A percentile compares a stretch with the other conserved stretches of the same genome.
Conservation (phyloP, 2,797 vertebrate species). For the Streptopelia turtur region DNA sequence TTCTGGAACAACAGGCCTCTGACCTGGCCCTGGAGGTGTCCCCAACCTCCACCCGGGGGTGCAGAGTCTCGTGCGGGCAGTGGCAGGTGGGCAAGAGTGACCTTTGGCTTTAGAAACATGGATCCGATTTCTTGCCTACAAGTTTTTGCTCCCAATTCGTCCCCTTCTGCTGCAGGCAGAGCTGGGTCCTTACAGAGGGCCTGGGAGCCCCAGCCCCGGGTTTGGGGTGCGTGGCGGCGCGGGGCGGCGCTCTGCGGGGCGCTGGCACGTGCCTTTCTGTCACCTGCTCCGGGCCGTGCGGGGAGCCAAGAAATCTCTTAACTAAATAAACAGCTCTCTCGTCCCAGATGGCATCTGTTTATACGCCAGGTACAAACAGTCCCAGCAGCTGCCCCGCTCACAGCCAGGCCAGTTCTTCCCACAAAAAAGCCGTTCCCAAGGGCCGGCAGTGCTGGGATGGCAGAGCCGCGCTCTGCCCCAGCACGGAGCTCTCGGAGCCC, state of each 20-base stretch:
- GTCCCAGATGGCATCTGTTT: slow-evolving; percentile 30
- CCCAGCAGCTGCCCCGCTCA: background rate
- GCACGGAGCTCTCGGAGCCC: too few species aligned
- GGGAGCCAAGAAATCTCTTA: slow-evolving; percentile 38
- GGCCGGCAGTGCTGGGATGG: background rate
- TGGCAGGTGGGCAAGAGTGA: background rate
- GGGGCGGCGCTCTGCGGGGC: background rate
- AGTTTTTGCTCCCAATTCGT: background rate
- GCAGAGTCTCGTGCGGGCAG: background rate
- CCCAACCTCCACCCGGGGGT: background rate
- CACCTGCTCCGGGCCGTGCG: background rate
- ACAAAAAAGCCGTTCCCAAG: background rate
- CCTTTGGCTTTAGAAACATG: background rate
- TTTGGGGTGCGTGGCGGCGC: background rate
- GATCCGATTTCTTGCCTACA: background rate
- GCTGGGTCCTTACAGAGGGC: background rate
- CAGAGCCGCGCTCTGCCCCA: background rate
- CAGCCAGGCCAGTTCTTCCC: background rate
- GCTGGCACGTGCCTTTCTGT: background rate
- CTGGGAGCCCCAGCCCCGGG: background rate
- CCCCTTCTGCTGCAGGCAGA: background rate
- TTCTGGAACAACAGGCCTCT: background rate
- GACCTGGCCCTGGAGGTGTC: background rate
- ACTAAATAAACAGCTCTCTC: slow-evolving; percentile 39
- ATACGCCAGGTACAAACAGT: slow-evolving; percentile 34